Conservation (phyloP, 2,888 invertebrate species). For the Hymenopus coronatus region DNA sequence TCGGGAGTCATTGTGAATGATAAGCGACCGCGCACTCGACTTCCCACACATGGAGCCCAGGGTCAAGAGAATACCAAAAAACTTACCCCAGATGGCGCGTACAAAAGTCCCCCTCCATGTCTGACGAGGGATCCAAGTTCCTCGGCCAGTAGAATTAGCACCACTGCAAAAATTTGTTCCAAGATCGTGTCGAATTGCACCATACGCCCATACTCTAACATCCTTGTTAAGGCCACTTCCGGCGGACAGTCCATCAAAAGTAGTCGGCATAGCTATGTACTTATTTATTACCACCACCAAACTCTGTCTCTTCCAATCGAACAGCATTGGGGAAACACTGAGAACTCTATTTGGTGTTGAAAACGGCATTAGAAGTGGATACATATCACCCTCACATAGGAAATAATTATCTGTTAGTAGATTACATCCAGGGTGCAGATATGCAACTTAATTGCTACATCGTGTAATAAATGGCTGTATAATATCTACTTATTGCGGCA, state of each 20-base stretch:
- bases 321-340: not conserved
- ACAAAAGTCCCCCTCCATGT: not conserved
- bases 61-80: not conserved
- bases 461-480: too few species aligned
- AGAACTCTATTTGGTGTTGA: too few species aligned
- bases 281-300: not conserved
- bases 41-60: not conserved
- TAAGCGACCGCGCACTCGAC: not conserved
- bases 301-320: not conserved
- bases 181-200: not conserved
- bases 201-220: not conserved
- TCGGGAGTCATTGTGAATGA: not conserved
- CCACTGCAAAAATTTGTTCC: not conserved
- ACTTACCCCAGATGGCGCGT: not conserved
- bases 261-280: not conserved
- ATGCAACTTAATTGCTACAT: too few species aligned
- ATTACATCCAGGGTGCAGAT: too few species aligned
- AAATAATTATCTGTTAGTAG: too few species aligned
- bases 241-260: not conserved
- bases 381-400: too few species aligned
- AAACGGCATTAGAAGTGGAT: too few species aligned
- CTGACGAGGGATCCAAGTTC: not conserved
- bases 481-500: too few species aligned
- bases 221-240: constrained; percentile 12
- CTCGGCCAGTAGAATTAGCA: not conserved